Percentiles rank a stretch among this genome's conserved stretches.
Conservation (phyloP, 2,113 vertebrate species). For the Beaufortia kweichowensis region DNA sequence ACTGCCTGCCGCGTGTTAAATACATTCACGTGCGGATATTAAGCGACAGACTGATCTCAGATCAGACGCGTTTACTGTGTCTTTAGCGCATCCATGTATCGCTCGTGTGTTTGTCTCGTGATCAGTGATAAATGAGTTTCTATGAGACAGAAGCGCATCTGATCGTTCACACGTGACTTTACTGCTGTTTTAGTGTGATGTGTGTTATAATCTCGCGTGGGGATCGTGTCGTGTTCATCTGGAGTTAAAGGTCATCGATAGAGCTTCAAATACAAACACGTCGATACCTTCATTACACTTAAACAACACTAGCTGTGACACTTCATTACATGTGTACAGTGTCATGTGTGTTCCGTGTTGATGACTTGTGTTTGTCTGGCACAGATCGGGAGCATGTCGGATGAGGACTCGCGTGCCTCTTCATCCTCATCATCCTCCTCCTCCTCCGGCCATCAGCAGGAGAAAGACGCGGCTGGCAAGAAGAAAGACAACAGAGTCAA, state of each 20-base stretch:
- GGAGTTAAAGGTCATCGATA: slow-evolving; percentile 14
- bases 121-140: not conserved
- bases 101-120: not conserved
- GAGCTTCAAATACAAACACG: too few relatives aligned
- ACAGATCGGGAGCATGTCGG: slow-evolving; percentile 89
- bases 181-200: not conserved
- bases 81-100: slow-evolving; percentile 25
- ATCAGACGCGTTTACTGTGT: slow-evolving; percentile 34
- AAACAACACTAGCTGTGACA: not conserved
- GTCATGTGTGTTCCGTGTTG: not conserved
- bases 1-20: not conserved
- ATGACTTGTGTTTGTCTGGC: slow-evolving; percentile 41
- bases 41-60: not conserved
- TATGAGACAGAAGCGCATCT: not conserved
- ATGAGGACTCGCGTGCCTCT: slow-evolving; percentile 98
- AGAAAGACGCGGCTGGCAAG: slow-evolving; percentile 80
- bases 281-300: not conserved
- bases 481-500: slow-evolving; percentile 94
- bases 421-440: slow-evolving; percentile 89
- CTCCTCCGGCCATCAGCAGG: slow-evolving; percentile 83
- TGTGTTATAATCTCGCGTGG: not conserved
- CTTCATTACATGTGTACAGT: not conserved
- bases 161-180: not conserved
- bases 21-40: slow-evolving; percentile 20
- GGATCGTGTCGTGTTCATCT: not conserved